A percentile compares a stretch with the other conserved stretches of the same genome.
phyloP scores from a whole-genome alignment of 2,888 invertebrate genomes.

The Plebejus anna region DNA sequence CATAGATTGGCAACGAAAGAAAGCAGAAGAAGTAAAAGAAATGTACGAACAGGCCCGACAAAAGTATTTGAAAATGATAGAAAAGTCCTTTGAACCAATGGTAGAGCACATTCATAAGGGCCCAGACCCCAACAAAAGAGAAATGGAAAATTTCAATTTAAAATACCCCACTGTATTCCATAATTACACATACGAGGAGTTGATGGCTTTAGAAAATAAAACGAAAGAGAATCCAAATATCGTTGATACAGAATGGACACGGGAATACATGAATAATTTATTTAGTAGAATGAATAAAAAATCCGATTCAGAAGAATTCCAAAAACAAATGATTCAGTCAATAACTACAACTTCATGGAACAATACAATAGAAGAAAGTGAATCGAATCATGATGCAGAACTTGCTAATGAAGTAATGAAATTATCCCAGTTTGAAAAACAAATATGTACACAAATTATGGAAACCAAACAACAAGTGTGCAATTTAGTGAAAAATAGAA shows the following conservation, averaged over 20 bases:
- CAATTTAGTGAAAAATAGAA: conserved; percentile 75
- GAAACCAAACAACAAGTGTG: conserved; percentile 81
- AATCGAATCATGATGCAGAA: conserved; percentile 68
- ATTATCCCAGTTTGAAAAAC: conserved; percentile 83
- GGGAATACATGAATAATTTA: conserved; percentile 71
- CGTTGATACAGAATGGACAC: conserved; percentile 63
- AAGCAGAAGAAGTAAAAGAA: conserved; percentile 64
- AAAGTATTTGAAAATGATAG: conserved; percentile 61
- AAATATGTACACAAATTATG: conserved; percentile 81
- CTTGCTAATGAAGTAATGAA: conserved; percentile 79
- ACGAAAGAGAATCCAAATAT: conserved; percentile 50
- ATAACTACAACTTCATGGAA: conserved; percentile 77
- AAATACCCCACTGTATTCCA: conserved; percentile 59
- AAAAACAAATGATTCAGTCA: conserved; percentile 70
- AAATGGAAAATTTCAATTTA: conserved; percentile 59
- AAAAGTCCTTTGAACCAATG: conserved; percentile 44
- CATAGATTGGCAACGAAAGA: conserved; percentile 80
- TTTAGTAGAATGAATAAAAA: conserved; percentile 63
- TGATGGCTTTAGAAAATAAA: conserved; percentile 56
- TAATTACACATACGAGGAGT: conserved; percentile 65
- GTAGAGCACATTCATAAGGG: conserved; percentile 41
- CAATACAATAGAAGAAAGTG: conserved; percentile 72
- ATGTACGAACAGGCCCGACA: conserved; percentile 63
- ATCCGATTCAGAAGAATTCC: conserved; percentile 66
- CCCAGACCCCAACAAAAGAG: conserved; percentile 49